Evolutionary conservation across 1,140 invertebrate genomes (phyloP).

Genomic region (Drosophila rhopaloa): DNA sequence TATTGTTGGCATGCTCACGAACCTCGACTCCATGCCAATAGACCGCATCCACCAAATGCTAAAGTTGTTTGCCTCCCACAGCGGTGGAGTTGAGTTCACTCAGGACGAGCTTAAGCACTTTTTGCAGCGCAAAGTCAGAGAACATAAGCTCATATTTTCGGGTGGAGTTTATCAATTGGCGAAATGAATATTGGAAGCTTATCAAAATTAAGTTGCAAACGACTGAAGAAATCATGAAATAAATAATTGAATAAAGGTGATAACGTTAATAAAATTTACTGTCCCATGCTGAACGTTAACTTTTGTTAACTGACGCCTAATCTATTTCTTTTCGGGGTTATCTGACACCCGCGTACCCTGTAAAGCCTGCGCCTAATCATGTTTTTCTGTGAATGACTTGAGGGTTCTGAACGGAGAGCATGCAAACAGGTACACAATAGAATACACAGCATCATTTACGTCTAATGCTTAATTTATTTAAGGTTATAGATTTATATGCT

Average conservation of each 20-base stretch:
- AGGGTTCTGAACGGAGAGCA: neutral
- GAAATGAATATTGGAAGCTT: constrained; percentile 85
- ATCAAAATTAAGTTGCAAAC: constrained; percentile 15
- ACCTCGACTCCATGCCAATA: constrained; percentile 95
- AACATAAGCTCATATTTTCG: constrained; percentile 93
- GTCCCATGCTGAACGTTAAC: constrained; percentile 6
- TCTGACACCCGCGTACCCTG: constrained; percentile 4
- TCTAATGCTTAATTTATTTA: constrained; percentile 50
- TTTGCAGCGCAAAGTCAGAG: constrained; percentile 96
- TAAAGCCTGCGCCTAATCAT: neutral
- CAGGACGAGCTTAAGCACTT: constrained; percentile 95
- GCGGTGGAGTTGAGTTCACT: constrained; percentile 94
- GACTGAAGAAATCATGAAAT: constrained; percentile 26
- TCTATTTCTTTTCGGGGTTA: constrained; percentile 26
- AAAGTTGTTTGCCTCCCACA: constrained; percentile 96
- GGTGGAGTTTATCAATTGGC: constrained; percentile 95
- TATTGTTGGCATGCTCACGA: constrained; percentile 98
- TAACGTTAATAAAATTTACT: constrained; percentile 22
- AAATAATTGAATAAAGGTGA: constrained; percentile 8
- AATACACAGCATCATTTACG: constrained; percentile 4
- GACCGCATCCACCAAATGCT: constrained; percentile 98
- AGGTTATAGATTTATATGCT: constrained; percentile 25
- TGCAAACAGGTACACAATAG: neutral
- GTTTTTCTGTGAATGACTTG: constrained; percentile 5
- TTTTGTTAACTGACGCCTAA: constrained; percentile 21